phyloP scores from a whole-genome alignment of 2,888 invertebrate species.

The Hipparchia semele region DNA sequence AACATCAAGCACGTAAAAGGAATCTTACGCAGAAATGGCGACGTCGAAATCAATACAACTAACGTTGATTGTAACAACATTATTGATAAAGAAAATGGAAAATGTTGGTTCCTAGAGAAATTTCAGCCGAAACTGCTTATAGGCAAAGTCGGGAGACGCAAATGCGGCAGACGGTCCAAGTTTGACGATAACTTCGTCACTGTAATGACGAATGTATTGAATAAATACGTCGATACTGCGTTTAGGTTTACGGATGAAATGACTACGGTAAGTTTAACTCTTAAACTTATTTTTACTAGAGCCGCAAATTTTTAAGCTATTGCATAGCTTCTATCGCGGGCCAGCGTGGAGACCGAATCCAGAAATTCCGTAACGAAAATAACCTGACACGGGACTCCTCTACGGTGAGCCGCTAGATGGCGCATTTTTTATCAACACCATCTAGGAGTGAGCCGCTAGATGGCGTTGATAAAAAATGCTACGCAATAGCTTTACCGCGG shows the following conservation, averaged over 20 bases:
- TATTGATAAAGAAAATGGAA: background rate
- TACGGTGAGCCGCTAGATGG: no score
- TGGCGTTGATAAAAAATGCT: no score
- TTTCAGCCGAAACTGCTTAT: constrained; percentile 26
- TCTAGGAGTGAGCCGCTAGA: no score
- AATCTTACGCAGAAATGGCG: constrained; percentile 26
- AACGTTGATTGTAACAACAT: background rate
- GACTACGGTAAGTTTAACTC: constrained; percentile 48
- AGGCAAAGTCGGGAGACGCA: constrained; percentile 29
- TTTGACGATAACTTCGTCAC: constrained; percentile 46
- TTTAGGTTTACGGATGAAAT: constrained; percentile 56
- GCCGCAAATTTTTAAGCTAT: no score
- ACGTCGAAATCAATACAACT: background rate
- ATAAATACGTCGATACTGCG: constrained; percentile 46
- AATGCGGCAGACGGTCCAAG: constrained; percentile 40
- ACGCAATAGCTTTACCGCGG: no score
- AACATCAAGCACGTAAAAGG: constrained; percentile 23
- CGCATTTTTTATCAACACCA: no score
- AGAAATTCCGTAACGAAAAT: no score
- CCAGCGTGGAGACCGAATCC: no score
- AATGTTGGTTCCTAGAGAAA: constrained; percentile 37
- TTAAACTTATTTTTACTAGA: background rate
- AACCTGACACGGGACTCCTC: no score
- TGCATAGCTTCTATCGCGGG: no score
- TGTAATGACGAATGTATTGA: constrained; percentile 52